These are phyloP conservation scores for Mirounga angustirostris DNA, from an alignment of 2,113 vertebrate species.

Conservation along the genomic window DNA sequence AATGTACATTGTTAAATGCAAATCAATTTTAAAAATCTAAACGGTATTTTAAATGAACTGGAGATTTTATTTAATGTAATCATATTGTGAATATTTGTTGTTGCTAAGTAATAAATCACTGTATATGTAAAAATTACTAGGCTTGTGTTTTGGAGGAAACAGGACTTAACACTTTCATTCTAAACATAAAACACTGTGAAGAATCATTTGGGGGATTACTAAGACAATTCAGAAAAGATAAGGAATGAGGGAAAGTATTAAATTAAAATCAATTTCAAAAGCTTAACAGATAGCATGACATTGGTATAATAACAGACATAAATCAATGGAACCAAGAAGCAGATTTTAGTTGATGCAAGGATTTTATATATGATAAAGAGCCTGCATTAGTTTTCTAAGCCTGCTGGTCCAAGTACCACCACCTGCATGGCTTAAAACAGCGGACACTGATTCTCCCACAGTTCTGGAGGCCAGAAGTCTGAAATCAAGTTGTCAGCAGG, in stretches of 20 bases:
- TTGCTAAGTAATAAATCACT: neutral
- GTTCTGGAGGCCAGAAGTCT: neutral
- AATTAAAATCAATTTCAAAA: neutral
- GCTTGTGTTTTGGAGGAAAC: neutral
- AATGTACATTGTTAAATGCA: neutral
- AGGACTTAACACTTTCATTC: neutral
- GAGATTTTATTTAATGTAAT: neutral
- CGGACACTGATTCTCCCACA: neutral
- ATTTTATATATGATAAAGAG: neutral
- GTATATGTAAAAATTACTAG: neutral
- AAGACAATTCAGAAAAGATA: conserved; percentile 30
- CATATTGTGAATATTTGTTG: neutral
- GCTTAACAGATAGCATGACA: neutral
- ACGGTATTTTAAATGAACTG: neutral
- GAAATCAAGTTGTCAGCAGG: neutral
- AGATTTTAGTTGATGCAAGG: neutral
- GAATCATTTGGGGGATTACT: neutral
- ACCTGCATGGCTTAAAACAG: neutral
- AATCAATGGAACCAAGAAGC: neutral
- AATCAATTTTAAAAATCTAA: conserved; percentile 5
- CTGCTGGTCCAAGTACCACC: neutral
- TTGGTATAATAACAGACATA: neutral
- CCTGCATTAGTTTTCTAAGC: neutral
- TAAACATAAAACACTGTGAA: conserved; percentile 34
- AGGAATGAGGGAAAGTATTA: neutral